phyloP scores from a whole-genome alignment of 2,888 invertebrate genomes.

The Apamea epomidion region DNA sequence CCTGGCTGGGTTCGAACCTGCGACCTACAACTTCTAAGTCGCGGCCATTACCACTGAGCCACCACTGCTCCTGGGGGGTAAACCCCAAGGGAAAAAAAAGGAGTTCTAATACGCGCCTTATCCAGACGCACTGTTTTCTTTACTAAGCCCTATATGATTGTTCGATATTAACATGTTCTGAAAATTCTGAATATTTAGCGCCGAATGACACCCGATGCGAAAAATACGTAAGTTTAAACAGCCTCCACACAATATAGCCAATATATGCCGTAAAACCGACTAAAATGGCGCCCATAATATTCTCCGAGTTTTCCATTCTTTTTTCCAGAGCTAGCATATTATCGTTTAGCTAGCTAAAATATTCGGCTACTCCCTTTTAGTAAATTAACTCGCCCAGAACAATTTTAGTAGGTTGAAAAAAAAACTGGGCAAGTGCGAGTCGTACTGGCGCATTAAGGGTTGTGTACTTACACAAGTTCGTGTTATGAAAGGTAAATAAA shows the following conservation, averaged over 20 bases:
- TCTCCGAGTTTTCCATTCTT: constrained; percentile 28
- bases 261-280: constrained; percentile 35
- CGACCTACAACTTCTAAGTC: no score
- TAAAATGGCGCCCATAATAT: constrained; percentile 18
- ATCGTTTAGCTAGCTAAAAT: constrained; percentile 45
- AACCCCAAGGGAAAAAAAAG: neutral
- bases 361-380: constrained; percentile 41
- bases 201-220: neutral
- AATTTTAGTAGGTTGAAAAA: constrained; percentile 43
- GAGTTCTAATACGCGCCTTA: neutral
- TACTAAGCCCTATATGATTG: neutral
- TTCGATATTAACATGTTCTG: neutral
- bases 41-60: no score
- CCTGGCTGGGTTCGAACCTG: no score
- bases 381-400: constrained; percentile 50
- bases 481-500: neutral
- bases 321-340: constrained; percentile 32
- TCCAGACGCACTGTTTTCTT: neutral
- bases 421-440: neutral
- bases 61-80: no score
- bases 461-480: neutral
- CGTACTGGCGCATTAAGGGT: neutral
- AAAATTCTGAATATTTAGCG: neutral
- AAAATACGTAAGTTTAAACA: constrained; percentile 13
- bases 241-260: neutral